Conservation (phyloP, 2,888 invertebrate species). For the Apoda limacodes region DNA sequence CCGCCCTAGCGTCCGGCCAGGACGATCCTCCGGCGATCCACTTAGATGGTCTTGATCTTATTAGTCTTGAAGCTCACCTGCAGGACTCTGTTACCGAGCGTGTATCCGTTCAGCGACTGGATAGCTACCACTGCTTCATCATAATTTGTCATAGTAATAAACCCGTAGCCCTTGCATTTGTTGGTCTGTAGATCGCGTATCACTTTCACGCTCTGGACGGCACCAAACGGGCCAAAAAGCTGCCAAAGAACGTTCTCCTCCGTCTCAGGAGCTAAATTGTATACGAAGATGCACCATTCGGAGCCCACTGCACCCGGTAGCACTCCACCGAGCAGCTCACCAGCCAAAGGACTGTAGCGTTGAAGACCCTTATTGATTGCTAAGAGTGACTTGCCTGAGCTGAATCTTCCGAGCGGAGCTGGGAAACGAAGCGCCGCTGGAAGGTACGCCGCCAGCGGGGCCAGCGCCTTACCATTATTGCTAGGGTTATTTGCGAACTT, state of each 20-base stretch:
- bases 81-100: constrained; percentile 89
- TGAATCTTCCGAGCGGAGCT: constrained; percentile 79
- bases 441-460: constrained; percentile 86
- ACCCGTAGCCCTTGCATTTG: constrained; percentile 96
- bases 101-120: constrained; percentile 92
- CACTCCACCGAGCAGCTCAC: constrained; percentile 82
- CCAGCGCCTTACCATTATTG: constrained; percentile 84
- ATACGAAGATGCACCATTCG: constrained; percentile 95
- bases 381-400: constrained; percentile 91
- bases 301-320: constrained; percentile 80
- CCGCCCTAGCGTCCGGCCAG: constrained; percentile 63
- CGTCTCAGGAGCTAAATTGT: constrained; percentile 95
- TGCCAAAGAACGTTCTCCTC: constrained; percentile 97
- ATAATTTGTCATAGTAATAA: constrained; percentile 96
- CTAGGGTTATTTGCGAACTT: constrained; percentile 96
- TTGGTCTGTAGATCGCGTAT: constrained; percentile 92
- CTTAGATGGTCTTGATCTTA: constrained; percentile 80
- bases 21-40: constrained; percentile 46
- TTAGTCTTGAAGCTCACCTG: constrained; percentile 94
- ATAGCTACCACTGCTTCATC: constrained; percentile 94
- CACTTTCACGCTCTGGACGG: constrained; percentile 93
- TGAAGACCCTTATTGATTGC: constrained; percentile 81
- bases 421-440: constrained; percentile 76
- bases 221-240: constrained; percentile 94
- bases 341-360: constrained; percentile 89